Evolutionary conservation across 2,888 invertebrate genomes (phyloP), one percentile per base, ranked within the genome.

Genomic region (Standfussiana lucernea): DNA sequence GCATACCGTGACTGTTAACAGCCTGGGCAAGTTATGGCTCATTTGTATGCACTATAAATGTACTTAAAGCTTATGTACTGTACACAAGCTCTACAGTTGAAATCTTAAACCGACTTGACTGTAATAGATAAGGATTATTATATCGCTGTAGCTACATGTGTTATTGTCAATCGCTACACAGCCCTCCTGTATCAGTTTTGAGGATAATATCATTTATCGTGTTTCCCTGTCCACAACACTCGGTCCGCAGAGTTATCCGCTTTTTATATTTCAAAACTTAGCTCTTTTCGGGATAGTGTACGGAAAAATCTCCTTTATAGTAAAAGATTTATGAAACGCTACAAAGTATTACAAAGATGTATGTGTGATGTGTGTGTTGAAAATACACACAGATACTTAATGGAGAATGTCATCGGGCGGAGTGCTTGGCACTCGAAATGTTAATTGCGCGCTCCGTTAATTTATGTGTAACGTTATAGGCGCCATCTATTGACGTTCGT

Each of bases 201-300:
- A 81, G 83, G 79, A 86, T 88, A 85, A 88, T 85, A 77, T 87
- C 81, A 84, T 87, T 87, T 85, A 87, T 88, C 82, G 85, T 88
- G 79, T 85, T 80, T 77, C 77, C 80, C 87, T 87, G 85, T 88
- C 89, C 85, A 82, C 85, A 82, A 85, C 87, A 85, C 80, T 84
- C 84, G 82, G 78, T 77, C 79, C 81, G 69, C 35, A 76, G 72
- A 83, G 79, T 76, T 84, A 79, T 84, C 83, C 82, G 78, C 79
- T 85, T 83, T 86, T 88, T 85, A 83, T 83, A 86, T 84, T 88
- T 84, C 88, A 88, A 82, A 86, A 79, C 85, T 86, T 77, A 85
- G 80, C 79, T 85, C 76, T 69, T 85, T 82, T 79, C 40, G 53
- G 77, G 72, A 77, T 72, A 79, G 72, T 66, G 74, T 61, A 82